Evolutionary conservation across 1,140 invertebrate species (phyloP), one percentile per base, ranked within the genome.

Genomic region (Venustaconcha ellipsiformis): DNA sequence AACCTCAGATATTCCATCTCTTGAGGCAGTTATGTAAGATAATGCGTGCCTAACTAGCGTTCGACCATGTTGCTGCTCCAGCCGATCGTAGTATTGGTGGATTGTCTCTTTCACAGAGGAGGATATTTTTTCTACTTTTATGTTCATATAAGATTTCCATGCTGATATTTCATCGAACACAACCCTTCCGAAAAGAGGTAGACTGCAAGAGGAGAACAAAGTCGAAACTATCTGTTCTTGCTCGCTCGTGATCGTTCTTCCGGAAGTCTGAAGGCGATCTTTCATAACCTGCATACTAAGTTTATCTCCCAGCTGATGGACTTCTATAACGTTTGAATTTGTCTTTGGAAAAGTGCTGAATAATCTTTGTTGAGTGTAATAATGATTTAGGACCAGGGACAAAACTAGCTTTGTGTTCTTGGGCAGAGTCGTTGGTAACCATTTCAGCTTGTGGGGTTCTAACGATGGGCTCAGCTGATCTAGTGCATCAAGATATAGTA

Each of bases 231-330:
- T 68, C 23, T 72, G 55, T 57, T 73, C 76, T 67, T 87, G 86
- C 1, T 78, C 70, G 0, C 30, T 23, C 14, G 81, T 73, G 63
- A 98, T 83, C 14, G 90, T 96, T 86, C 96, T 97, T 12, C 18
- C 66, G 26, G 37, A 30, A 3, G 72, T 69, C 0, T 17, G 12
- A 13, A 59, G 72, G 37, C 58, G 58, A 48, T 60, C 63, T 48
- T 69, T 26, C 37, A 72, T 58, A 60, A 74, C 72, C 14, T 77
- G 70, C 75, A 77, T 72, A 48, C 75, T 67, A 5, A 72, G 55
- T n/a, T 72, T 67, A 62, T 83, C 70, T 11, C 83, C 67, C 70
- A 84, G 71, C 17, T 73, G n/a, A 8, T 78, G 80, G 48, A 86
- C 58, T 13, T 81, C 69, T 63, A 74, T 55, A 58, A 86, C 48